Base-by-base conservation (phyloP, 2,797 vertebrate genomes). In the Malacoraja senta region DNA sequence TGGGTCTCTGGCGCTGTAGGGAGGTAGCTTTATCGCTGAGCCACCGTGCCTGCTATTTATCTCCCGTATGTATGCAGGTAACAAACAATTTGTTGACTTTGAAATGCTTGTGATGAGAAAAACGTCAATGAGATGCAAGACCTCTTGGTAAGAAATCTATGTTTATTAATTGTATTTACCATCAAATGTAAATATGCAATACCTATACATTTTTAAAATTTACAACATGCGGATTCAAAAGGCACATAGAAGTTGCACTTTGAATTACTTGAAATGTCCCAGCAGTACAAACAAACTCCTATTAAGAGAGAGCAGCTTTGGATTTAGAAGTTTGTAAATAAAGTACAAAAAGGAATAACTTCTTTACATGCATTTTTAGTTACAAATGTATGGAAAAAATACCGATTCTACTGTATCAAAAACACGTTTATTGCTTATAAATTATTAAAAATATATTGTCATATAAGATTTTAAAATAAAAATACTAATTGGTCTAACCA, bases 201-300 rank as follows among this genome's bases (percentile, higher is more conserved):
- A 74, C 26, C 84, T 88, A 68, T 26, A 76, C 32, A 76, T 92
- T 92, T 35, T 24, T 10, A 68, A 68, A 32, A 84, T 94, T 94
- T 91, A 93, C 93, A 95, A 93, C 80, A 44, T 58, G 91, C 93
- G 17, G 81, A 94, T 94, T 94, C 93, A 94, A 94, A 95, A 95
- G 94, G 94, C 93, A 94, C 84, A 74, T 94, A 80, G 19, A 94
- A 94, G 91, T 93, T 94, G 83, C 81, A 84, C 93, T 94, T 94
- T 92, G 90, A 92, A 92, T 92, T 44, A 92, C 24, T 76, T 76
- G 26, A 58, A 92, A 71, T 74, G 35, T 92, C 90, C 32, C 90
- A 76, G 38, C 26, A 92, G 68, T 53, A 92, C 24, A 74, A 92
- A 72, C 29, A 74, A 76, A 92, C 53, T 53, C 71, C 90, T 74